Percentiles rank a stretch among this genome's conserved stretches.
These are phyloP conservation scores for Timema cristinae DNA, from an alignment of 2,888 invertebrate genomes.

Conservation along the genomic window DNA sequence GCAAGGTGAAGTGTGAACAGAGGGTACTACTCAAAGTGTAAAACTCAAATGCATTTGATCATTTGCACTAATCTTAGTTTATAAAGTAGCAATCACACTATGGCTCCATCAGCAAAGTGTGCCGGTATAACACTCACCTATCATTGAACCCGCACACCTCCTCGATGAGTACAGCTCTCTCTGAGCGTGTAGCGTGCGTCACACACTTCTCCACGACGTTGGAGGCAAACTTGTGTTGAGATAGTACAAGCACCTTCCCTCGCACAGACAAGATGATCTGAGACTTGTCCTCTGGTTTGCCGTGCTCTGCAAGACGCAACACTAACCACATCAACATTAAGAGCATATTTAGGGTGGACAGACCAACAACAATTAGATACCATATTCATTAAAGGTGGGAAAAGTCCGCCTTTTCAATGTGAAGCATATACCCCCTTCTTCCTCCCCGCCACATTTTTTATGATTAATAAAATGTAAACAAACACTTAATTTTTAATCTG, in stretches of 20 bases:
- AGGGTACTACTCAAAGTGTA: too few species aligned
- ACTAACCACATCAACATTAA: conserved; percentile 8
- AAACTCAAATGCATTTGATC: background rate
- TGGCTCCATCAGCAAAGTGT: background rate
- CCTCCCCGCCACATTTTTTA: too few species aligned
- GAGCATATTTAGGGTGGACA: background rate
- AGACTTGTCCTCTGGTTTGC: conserved; percentile 93
- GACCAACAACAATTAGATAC: conserved; percentile 6
- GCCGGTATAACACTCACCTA: conserved; percentile 60
- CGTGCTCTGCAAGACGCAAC: conserved; percentile 66
- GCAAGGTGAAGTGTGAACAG: too few species aligned
- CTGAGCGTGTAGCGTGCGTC: conserved; percentile 89
- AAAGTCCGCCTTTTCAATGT: too few species aligned
- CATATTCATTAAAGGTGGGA: too few species aligned
- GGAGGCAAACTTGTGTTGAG: conserved; percentile 99
- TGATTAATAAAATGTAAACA: too few species aligned
- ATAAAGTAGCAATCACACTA: too few species aligned
- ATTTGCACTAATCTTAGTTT: too few species aligned
- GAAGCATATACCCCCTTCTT: too few species aligned
- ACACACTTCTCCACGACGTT: conserved; percentile 99
- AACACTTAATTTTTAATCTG: too few species aligned
- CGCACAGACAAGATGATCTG: conserved; percentile 85
- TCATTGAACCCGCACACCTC: conserved; percentile 96
- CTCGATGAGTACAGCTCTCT: conserved; percentile 92
- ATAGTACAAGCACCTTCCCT: conserved; percentile 88